A percentile compares a stretch with the other conserved stretches of the same genome.
Conservation (phyloP, 2,113 vertebrate species). For the Alosa alosa region DNA sequence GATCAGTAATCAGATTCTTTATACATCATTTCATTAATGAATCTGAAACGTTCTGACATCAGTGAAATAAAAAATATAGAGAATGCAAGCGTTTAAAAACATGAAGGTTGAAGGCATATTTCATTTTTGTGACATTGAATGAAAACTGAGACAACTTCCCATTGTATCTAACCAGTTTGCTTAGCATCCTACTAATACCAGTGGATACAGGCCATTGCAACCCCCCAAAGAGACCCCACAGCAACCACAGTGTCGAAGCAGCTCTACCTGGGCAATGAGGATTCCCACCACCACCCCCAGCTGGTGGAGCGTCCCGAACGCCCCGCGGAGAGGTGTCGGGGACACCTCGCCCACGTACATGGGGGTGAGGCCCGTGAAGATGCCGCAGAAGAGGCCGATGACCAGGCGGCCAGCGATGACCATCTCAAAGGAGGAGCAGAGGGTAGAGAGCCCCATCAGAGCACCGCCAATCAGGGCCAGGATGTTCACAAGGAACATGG, state of each 20-base stretch:
- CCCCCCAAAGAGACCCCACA: not conserved
- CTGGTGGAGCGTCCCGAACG: constrained; percentile 93
- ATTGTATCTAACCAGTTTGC: too few relatives aligned
- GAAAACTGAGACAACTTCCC: not conserved
- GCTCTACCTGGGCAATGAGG: constrained; percentile 87
- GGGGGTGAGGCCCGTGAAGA: constrained; percentile 90
- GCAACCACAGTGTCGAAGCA: not conserved
- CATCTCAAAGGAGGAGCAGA: constrained; percentile 84
- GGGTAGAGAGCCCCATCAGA: constrained; percentile 85
- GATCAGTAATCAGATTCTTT: not conserved
- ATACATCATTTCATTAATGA: too few relatives aligned
- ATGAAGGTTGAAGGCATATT: too few relatives aligned
- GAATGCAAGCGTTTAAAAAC: too few relatives aligned
- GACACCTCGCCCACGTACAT: constrained; percentile 96
- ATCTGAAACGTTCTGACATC: too few relatives aligned
- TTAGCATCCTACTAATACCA: not conserved
- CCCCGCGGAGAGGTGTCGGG: constrained; percentile 84
- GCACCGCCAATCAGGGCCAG: constrained; percentile 78
- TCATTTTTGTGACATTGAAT: too few relatives aligned
- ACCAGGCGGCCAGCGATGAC: constrained; percentile 86
- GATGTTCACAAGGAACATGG: constrained; percentile 88
- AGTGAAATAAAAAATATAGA: too few relatives aligned
- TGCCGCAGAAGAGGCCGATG: constrained; percentile 89
- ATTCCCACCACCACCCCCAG: constrained; percentile 93
- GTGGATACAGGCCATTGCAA: not conserved